phyloP scores from a whole-genome alignment of 2,113 vertebrate genomes.

The Tenrec ecaudatus region DNA sequence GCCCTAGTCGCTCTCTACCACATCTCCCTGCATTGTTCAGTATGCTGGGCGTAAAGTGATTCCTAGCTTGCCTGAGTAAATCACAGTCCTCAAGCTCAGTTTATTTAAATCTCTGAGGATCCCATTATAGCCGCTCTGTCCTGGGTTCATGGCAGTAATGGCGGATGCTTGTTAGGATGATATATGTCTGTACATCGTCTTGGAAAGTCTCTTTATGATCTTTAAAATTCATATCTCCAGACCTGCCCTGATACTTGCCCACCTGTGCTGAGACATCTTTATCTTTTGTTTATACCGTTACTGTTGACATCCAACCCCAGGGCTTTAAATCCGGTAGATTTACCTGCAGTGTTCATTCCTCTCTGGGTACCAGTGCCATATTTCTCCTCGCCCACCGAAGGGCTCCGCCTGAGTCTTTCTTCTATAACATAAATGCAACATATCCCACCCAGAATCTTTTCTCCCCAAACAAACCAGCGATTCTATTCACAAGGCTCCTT shows the following conservation, averaged over 20 bases:
- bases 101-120: not conserved
- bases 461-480: not conserved
- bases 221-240: slow-evolving; percentile 54
- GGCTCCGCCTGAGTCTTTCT: not conserved
- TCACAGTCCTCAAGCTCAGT: not conserved
- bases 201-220: slow-evolving; percentile 44
- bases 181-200: slow-evolving; percentile 2
- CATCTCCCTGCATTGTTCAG: not conserved
- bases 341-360: slow-evolving; percentile 3
- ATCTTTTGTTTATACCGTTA: not conserved
- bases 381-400: not conserved
- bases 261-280: slow-evolving; percentile 35
- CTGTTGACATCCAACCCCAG: not conserved
- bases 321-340: not conserved
- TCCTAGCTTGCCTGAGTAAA: not conserved
- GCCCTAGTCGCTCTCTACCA: not conserved
- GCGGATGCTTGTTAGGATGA: not conserved
- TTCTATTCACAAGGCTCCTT: not conserved
- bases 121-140: slow-evolving; percentile 32
- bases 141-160: not conserved
- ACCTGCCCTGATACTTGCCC: slow-evolving; percentile 21
- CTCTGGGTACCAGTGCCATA: not conserved
- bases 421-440: not conserved
- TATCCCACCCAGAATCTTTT: not conserved
- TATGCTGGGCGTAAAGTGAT: not conserved